phyloP scores from a whole-genome alignment of 2,113 vertebrate species.

The Heterochromis multidens region DNA sequence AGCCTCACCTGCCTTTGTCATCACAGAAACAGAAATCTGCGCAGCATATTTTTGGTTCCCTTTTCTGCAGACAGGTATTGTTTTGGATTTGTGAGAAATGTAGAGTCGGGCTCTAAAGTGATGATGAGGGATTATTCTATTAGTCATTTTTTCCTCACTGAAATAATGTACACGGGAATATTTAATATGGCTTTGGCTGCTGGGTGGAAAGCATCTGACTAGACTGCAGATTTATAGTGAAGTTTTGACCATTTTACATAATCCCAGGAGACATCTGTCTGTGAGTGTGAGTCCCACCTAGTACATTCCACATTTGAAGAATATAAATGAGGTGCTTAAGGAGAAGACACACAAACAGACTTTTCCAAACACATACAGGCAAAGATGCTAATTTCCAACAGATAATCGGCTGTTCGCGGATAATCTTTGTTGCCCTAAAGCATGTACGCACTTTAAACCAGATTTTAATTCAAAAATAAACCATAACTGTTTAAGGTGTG shows the following conservation, averaged over 20 bases:
- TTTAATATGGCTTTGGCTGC: slow-evolving; percentile 31
- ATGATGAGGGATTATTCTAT: slow-evolving; percentile 40
- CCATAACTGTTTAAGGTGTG: background rate
- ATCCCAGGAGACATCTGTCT: slow-evolving; percentile 50
- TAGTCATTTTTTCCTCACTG: slow-evolving; percentile 22
- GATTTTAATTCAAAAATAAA: slow-evolving; percentile 16
- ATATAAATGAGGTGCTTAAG: slow-evolving; percentile 27
- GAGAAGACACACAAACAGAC: slow-evolving; percentile 3
- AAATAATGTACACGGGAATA: background rate
- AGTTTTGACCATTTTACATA: slow-evolving; percentile 51
- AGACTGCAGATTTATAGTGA: slow-evolving; percentile 24
- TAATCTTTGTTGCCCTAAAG: slow-evolving; percentile 19
- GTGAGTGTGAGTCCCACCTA: slow-evolving; percentile 24
- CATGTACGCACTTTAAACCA: slow-evolving; percentile 13
- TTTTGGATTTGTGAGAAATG: slow-evolving; percentile 12
- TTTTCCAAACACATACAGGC: slow-evolving; percentile 1
- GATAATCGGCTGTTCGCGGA: slow-evolving; percentile 13
- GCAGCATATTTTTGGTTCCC: background rate
- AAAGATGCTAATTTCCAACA: slow-evolving; percentile 18
- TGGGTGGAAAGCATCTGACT: slow-evolving; percentile 28
- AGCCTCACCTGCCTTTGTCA: background rate
- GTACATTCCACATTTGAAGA: slow-evolving; percentile 39
- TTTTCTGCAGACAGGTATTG: slow-evolving; percentile 5
- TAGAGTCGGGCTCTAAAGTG: background rate
- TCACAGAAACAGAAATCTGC: background rate